phyloP scores from a whole-genome alignment of 2,113 vertebrate genomes.

The Epinephelus cyanopodus region DNA sequence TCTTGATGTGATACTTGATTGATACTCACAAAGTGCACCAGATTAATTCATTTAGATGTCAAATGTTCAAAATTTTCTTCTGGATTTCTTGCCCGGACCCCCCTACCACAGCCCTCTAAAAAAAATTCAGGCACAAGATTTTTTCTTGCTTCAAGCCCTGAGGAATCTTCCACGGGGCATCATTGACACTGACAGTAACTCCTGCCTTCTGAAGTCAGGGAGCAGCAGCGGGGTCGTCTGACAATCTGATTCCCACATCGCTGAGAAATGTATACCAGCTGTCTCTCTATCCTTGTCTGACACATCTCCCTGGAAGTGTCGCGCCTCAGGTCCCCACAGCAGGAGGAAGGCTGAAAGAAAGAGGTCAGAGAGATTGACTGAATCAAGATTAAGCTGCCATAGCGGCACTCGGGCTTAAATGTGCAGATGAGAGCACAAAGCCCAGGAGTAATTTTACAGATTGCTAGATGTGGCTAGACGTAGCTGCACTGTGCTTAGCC shows the following conservation, averaged over 20 bases:
- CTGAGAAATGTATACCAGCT: conserved; percentile 50
- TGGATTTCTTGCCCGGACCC: too few relatives aligned
- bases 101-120: too few relatives aligned
- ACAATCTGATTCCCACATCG: conserved; percentile 61
- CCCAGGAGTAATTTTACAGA: conserved; percentile 75
- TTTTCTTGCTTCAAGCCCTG: too few relatives aligned
- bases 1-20: too few relatives aligned
- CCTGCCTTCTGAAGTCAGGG: conserved; percentile 43
- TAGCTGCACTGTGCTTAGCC: not conserved
- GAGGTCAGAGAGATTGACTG: conserved; percentile 75
- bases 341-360: conserved; percentile 57
- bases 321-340: conserved; percentile 48
- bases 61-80: too few relatives aligned
- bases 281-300: conserved; percentile 32
- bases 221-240: conserved; percentile 31
- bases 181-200: conserved; percentile 54
- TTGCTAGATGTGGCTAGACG: conserved; percentile 62
- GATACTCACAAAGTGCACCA: too few relatives aligned
- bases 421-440: conserved; percentile 71
- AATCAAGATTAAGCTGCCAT: conserved; percentile 71
- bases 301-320: conserved; percentile 39
- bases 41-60: too few relatives aligned
- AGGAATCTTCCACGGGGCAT: conserved; percentile 30
- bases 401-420: conserved; percentile 58
- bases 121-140: too few relatives aligned